Percentiles rank a stretch among this genome's conserved stretches.
These are phyloP conservation scores for Protophormia terraenovae DNA, from an alignment of 2,888 invertebrate species.

Conservation along the genomic window DNA sequence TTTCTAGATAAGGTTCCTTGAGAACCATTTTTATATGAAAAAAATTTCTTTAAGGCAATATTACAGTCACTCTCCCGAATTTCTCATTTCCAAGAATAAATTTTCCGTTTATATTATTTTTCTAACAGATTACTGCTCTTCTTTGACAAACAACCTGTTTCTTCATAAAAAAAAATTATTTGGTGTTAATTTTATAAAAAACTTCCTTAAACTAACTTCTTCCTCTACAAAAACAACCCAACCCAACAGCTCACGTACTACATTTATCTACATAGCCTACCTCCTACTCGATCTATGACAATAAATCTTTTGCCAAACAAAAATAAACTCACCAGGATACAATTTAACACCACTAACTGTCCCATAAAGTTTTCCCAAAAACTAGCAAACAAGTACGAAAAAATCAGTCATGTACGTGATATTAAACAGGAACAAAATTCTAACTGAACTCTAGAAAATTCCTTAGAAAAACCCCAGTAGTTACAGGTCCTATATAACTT, in stretches of 20 bases:
- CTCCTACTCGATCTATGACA: neutral
- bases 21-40: too few species aligned
- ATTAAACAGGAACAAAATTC: neutral
- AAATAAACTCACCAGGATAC: slow-evolving; percentile 37
- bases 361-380: slow-evolving; percentile 25
- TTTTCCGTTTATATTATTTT: neutral
- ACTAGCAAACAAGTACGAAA: slow-evolving; percentile 21
- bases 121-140: neutral
- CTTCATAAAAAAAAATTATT: neutral
- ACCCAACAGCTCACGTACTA: neutral
- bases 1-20: too few species aligned
- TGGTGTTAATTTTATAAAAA: slow-evolving; percentile 25
- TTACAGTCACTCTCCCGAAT: too few species aligned
- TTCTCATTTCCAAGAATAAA: neutral
- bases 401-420: neutral
- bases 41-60: too few species aligned
- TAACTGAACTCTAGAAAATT: neutral
- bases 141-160: slow-evolving; percentile 29
- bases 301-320: slow-evolving; percentile 39
- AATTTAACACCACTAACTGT: slow-evolving; percentile 28
- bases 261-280: neutral
- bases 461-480: slow-evolving; percentile 7
- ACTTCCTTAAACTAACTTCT: slow-evolving; percentile 1
- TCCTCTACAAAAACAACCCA: neutral
- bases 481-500: slow-evolving; percentile 33